Evolutionary conservation across 92 coral and sea anemone species (phyloP).

Genomic region (Galaxea fascicularis): DNA sequence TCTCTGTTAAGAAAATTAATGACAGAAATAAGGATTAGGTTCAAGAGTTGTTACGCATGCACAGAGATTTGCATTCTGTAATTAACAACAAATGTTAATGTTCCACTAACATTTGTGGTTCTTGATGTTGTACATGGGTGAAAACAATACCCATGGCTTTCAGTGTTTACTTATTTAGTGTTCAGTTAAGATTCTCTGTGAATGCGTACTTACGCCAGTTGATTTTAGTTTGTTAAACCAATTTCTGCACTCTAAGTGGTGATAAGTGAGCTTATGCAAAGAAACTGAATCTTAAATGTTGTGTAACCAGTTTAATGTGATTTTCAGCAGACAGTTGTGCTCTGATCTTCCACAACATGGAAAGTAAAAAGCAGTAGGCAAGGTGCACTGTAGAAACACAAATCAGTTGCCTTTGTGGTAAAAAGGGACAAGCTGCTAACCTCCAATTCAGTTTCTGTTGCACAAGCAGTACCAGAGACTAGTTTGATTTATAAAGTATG

Average conservation of each 20-base stretch:
- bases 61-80: background rate
- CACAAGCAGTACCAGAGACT: too few relatives aligned
- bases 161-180: background rate
- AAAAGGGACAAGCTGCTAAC: too few relatives aligned
- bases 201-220: background rate
- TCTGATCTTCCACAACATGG: background rate
- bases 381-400: too few relatives aligned
- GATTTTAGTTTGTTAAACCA: background rate
- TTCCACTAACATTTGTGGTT: background rate
- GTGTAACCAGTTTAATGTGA: too few relatives aligned
- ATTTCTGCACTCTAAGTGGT: background rate
- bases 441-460: too few relatives aligned
- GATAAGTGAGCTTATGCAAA: too few relatives aligned
- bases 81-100: background rate
- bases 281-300: too few relatives aligned
- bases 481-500: background rate
- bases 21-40: background rate
- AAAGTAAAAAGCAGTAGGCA: too few relatives aligned
- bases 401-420: too few relatives aligned
- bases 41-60: background rate
- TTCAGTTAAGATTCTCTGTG: background rate
- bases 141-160: background rate
- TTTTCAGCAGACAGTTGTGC: too few relatives aligned
- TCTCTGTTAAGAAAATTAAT: background rate
- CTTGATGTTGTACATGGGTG: background rate